Evolutionary conservation across 2,797 vertebrate species (phyloP).

Genomic region (Lithobates sylvaticus): DNA sequence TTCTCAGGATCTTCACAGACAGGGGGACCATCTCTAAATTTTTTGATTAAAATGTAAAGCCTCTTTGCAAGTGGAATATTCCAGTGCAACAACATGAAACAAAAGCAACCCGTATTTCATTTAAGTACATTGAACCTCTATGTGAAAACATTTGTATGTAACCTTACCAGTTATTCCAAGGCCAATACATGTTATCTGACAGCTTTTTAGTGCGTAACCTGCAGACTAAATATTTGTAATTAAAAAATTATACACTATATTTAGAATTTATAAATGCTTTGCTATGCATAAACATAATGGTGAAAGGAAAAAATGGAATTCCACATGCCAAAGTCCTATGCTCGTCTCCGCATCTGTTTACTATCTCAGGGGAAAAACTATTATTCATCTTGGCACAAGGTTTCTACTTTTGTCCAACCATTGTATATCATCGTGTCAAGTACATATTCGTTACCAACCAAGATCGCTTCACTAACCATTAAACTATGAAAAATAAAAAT

Average conservation of each 20-base stretch:
- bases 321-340: background rate
- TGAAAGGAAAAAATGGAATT: background rate
- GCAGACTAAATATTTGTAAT: background rate
- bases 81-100: no score
- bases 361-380: background rate
- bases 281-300: background rate
- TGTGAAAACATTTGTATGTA: no score
- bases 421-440: background rate
- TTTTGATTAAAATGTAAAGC: no score
- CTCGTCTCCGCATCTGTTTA: background rate
- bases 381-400: slow-evolving; percentile 9
- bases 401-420: background rate
- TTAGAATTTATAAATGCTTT: background rate
- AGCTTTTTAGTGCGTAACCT: background rate
- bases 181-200: background rate
- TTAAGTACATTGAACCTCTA: no score
- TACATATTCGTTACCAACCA: background rate
- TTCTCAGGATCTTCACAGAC: no score
- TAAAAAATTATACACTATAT: background rate
- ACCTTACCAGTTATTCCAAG: no score
- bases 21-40: no score
- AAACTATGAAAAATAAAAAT: background rate
- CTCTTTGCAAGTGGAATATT: no score
- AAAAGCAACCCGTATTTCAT: no score
- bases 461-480: background rate